Evolutionary conservation across 2,888 invertebrate genomes (phyloP), one percentile per base, ranked within the genome.

Genomic region (Aplocera efformata): DNA sequence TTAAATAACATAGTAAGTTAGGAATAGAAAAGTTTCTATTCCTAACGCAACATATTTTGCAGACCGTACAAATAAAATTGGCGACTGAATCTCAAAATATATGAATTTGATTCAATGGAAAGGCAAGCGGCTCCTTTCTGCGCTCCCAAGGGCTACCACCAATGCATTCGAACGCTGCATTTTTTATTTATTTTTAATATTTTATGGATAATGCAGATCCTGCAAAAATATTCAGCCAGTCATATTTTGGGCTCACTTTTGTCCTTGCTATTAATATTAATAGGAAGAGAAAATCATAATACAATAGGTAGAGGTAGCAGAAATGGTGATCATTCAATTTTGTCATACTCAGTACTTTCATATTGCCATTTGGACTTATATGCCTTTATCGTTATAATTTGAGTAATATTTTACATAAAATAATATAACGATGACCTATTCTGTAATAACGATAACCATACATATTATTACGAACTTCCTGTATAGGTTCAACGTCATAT

Each of bases 91-190:
- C 88, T 84, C 86, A 88, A 88, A 88, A 88, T 86, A 85, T 88
- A 88, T 88, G 85, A 88, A 88, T 88, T 88, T 88, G 88, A 88
- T 86, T 88, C 88, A 88, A 85, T 84, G 86, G 84, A 82, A 83
- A 82, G 79, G 85, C 85, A 76, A 84, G 86, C 88, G 86, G 86
- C 86, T 79, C 72, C 82, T 85, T 77, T 86, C 83, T 84, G 85
- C 73, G 73, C 73, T 76, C 69, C 67, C 70, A 76, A 88, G 88
- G 88, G 88, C 79, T 88, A 82, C 88, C 88, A 86, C 86, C 84
- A 73, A 79, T 65, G 72, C 61, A 75, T 79, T 79, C 75, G 65
- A 54, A 50, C 49, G 58, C 40, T 53, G 42, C 55, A 62, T 72
- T 72, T 74, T 81, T 81, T 79, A 72, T 79, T 50, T 66, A 63